These are phyloP conservation scores for Drosophila percnosoma DNA, from an alignment of 2,888 invertebrate genomes.

Conservation along the genomic window DNA sequence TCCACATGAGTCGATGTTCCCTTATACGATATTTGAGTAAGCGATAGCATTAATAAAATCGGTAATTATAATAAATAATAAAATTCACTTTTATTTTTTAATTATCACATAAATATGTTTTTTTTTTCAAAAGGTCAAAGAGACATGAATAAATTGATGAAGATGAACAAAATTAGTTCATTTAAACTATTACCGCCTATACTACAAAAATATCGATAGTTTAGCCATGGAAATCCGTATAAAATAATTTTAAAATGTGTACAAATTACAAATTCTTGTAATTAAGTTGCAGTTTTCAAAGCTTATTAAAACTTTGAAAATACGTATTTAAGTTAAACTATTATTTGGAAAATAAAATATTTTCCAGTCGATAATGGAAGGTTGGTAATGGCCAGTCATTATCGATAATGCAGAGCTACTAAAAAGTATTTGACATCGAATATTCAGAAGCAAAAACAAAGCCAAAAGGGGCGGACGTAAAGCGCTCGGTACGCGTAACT, in stretches of 20 bases:
- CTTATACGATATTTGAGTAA: neutral
- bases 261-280: neutral
- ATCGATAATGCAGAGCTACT: conserved; percentile 34
- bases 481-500: conserved; percentile 62
- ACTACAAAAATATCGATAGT: neutral
- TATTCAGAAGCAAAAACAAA: conserved; percentile 60
- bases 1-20: neutral
- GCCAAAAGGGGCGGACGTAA: conserved; percentile 63
- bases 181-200: neutral
- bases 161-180: neutral
- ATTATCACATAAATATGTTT: neutral
- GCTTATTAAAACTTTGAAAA: neutral
- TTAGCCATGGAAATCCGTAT: neutral
- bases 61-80: too few relatives aligned
- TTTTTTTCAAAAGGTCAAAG: neutral
- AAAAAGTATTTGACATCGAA: conserved; percentile 49
- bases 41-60: neutral
- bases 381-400: conserved; percentile 14
- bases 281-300: neutral
- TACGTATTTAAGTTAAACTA: neutral
- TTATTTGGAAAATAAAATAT: neutral
- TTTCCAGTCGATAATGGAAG: conserved; percentile 35
- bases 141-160: neutral
- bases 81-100: neutral
- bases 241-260: neutral